Evolutionary conservation across 2,113 vertebrate genomes (phyloP).

Genomic region (Paedocypris sp.): DNA sequence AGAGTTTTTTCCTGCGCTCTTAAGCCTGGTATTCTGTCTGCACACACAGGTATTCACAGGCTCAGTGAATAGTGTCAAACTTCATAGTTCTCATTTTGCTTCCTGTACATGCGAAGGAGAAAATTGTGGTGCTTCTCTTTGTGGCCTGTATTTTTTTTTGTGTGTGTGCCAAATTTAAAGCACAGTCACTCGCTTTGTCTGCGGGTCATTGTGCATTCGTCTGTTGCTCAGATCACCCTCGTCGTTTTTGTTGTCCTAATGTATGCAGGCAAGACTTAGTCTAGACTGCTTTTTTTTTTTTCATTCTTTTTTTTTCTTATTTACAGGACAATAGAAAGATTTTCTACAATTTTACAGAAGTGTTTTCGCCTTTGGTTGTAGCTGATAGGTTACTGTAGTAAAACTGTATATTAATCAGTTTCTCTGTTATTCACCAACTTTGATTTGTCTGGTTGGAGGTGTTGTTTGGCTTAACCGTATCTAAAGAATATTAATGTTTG

Average conservation of each 20-base stretch:
- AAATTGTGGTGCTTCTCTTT: constrained; percentile 55
- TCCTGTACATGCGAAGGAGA: constrained; percentile 68
- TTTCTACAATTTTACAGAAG: no score
- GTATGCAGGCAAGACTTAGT: constrained; percentile 55
- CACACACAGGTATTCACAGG: constrained; percentile 69
- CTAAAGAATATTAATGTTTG: no score
- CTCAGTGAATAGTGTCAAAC: constrained; percentile 75
- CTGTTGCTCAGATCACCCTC: constrained; percentile 57
- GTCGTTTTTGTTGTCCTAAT: constrained; percentile 55
- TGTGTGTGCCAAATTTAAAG: constrained; percentile 65
- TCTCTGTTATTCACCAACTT: no score
- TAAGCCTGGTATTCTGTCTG: constrained; percentile 67
- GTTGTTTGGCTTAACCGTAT: no score
- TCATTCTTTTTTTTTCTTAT: constrained; percentile 44
- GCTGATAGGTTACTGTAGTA: no score
- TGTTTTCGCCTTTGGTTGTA: no score
- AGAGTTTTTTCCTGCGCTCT: constrained; percentile 51
- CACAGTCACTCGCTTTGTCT: constrained; percentile 59
- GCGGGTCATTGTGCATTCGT: constrained; percentile 55
- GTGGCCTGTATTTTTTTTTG: constrained; percentile 63
- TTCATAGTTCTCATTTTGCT: constrained; percentile 73
- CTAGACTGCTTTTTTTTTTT: constrained; percentile 60
- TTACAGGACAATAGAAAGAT: constrained; percentile 47
- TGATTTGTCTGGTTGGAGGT: no score
- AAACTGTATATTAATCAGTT: no score